Base-by-base conservation (phyloP, 2,888 invertebrate species). In the Pseudococcus jackbeardsleyi region DNA sequence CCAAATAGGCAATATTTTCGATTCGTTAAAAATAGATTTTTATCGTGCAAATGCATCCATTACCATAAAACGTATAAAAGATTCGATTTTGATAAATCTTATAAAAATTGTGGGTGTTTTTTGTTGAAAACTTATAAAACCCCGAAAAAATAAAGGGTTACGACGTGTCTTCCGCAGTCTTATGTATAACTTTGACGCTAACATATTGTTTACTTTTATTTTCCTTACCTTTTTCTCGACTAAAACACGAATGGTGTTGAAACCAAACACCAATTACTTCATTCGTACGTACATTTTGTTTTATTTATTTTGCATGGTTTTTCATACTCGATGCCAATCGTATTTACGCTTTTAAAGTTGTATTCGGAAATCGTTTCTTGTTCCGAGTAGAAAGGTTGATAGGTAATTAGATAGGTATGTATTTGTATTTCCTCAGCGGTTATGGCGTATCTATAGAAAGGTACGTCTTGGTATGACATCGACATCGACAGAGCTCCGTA, bases 131-230 rank as follows among this genome's bases (percentile, higher is more conserved):
- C 15, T 54, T 54, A 54, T 17, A 54, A 54, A 54, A 54, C 54
- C 11, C 54, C 11, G 5, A 11, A 54, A 54, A 54, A 59, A 59
- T 59, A 59, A 59, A 19, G 59, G 19, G 19, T 59, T 59, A 19
- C 59, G 19, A 59, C 19, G n/a, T 59, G 59, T 59, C 19, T 59
- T 59, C 59, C n/a, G 19, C 7, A 19, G 59, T 19, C 59, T 19
- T 59, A 59, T 9, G 54, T 54, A 59, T 59, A 59, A 59, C 19
- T 59, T 19, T 59, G 59, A 59, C 59, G 59, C 59, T 59, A 59
- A 59, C 59, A 19, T 59, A 59, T 59, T 59, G 59, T 59, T 59
- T 59, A 59, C 19, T 59, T 59, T 59, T 59, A 59, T 59, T 59
- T 54, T n/a, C 19, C 19, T 9, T 19, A 59, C 19, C n/a, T 19